phyloP scores from a whole-genome alignment of 2,888 invertebrate genomes.

The Polymixis flavicincta region DNA sequence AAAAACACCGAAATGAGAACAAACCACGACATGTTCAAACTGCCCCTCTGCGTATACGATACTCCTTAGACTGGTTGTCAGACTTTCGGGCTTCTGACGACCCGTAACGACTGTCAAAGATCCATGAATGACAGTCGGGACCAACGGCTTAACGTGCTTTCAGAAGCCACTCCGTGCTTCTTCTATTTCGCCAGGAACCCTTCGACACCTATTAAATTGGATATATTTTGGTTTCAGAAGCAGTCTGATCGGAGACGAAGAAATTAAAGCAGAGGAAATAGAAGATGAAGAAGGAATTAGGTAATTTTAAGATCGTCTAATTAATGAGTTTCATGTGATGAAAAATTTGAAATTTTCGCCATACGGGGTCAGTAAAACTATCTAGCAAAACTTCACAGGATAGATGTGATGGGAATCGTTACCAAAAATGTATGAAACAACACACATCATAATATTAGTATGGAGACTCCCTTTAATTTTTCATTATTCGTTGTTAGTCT shows the following conservation, averaged over 20 bases:
- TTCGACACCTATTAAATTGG: neutral
- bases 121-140: neutral
- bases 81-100: too few relatives aligned
- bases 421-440: too few relatives aligned
- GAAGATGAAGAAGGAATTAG: constrained; percentile 5
- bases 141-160: neutral
- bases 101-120: neutral
- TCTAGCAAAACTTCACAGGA: too few relatives aligned
- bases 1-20: too few relatives aligned
- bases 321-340: neutral
- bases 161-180: too few relatives aligned
- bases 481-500: too few relatives aligned
- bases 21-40: too few relatives aligned
- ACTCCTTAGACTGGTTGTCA: neutral
- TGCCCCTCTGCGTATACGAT: too few relatives aligned
- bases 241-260: neutral
- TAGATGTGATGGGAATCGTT: too few relatives aligned
- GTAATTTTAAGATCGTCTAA: neutral
- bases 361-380: neutral
- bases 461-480: too few relatives aligned
- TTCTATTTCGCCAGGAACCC: too few relatives aligned
- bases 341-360: neutral
- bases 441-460: too few relatives aligned
- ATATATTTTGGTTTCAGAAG: constrained; percentile 3
- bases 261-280: neutral